Base-by-base conservation (phyloP, 1,140 invertebrate species). In the Drosophila guanche region DNA sequence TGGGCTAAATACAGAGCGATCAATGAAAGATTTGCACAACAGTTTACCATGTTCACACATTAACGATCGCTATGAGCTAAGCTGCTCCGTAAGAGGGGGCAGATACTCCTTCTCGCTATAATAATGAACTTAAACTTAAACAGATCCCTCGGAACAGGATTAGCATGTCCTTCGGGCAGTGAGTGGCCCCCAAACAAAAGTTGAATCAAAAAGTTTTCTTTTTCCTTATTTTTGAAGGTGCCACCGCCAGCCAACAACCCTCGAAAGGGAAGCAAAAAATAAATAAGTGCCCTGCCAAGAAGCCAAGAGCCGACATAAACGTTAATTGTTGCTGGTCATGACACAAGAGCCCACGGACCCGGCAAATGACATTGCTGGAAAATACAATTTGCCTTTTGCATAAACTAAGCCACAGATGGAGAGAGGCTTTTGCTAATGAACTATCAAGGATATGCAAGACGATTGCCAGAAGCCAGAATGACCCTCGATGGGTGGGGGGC, bases 301-400 rank as follows among this genome's bases (percentile, higher is more conserved):
- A 23, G 68, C 27, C 37, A 45, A 42, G 27, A 54, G 29, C 41
- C 43, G 50, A 61, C 66, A 70, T 69, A 58, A 57, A 58, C 55
- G 67, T 81, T 81, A 81, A 81, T 81, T 81, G 79, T 76, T 77
- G 73, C 67, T 77, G 79, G 68, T 72, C 79, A 83, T 83, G 79
- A 81, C 72, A 80, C 61, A 80, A 67, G 46, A 72, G 53, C 68
- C 66, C 60, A 55, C 54, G 50, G 56, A 76, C 43, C 77, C 50
- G 16, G 16, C 16, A 53, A 76, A 62, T 80, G 77, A 68, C 62
- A 69, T 68, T 68, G 66, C 45, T 50, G 47, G 47, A 59, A 80
- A 76, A 68, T 71, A 66, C 73, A 62, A 71, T 66, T 80, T 81
- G 23, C 33, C 63, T 48, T 68, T 48, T 72, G 77, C 77, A 71